Conservation (phyloP, 2,113 vertebrate species). For the Ameiurus melas region DNA sequence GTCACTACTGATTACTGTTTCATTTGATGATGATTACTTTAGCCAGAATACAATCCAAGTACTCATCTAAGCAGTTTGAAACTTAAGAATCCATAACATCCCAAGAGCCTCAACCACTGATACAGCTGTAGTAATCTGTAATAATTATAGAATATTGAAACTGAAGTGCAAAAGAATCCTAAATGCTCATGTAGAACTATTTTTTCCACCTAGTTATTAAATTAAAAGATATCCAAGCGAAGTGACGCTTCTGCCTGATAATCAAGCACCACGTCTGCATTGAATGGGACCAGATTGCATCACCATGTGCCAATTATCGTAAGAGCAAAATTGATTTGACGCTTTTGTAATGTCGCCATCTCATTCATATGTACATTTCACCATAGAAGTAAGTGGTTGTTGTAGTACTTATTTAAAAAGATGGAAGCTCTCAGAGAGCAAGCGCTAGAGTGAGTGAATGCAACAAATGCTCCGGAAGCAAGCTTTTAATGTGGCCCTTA, state of each 20-base stretch:
- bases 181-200: conserved; percentile 33
- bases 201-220: conserved; percentile 52
- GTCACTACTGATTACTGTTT: neutral
- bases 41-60: neutral
- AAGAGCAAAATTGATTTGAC: conserved; percentile 61
- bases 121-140: conserved; percentile 4
- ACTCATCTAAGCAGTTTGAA: neutral
- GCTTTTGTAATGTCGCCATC: conserved; percentile 55
- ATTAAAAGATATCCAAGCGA: conserved; percentile 29
- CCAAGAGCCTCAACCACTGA: neutral
- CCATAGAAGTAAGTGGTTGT: conserved; percentile 58
- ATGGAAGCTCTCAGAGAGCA: conserved; percentile 57
- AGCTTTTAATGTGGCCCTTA: conserved; percentile 62
- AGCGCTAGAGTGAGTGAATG: conserved; percentile 34
- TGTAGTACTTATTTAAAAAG: conserved; percentile 59
- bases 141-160: conserved; percentile 45
- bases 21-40: neutral
- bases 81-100: neutral
- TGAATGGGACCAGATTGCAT: conserved; percentile 59
- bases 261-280: conserved; percentile 45
- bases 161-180: conserved; percentile 42
- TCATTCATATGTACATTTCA: conserved; percentile 56
- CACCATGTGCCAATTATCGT: conserved; percentile 57
- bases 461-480: conserved; percentile 61
- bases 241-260: conserved; percentile 27